phyloP scores from a whole-genome alignment of 1,140 invertebrate species.

The Nomia melanderi region DNA sequence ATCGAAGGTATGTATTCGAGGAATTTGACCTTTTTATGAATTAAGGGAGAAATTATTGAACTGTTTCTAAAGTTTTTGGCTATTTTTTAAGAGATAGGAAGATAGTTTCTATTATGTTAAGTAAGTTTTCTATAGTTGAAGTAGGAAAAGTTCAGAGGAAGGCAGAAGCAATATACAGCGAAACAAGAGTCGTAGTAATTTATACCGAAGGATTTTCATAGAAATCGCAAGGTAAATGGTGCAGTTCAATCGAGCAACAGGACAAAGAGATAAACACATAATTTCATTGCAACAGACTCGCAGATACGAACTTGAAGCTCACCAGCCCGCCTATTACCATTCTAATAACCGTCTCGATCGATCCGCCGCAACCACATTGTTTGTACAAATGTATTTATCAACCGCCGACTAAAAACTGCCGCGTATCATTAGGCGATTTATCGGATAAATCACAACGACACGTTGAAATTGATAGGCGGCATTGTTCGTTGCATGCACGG shows the following conservation, averaged over 20 bases:
- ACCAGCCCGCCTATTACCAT: slow-evolving; percentile 13
- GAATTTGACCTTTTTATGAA: too few relatives aligned
- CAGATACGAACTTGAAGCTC: background rate
- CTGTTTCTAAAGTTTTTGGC: too few relatives aligned
- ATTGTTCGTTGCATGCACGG: slow-evolving; percentile 11
- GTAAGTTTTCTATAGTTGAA: too few relatives aligned
- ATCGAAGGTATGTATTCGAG: too few relatives aligned
- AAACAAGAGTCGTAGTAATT: too few relatives aligned
- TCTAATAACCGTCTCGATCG: slow-evolving; percentile 23
- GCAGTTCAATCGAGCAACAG: too few relatives aligned
- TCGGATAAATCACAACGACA: slow-evolving; percentile 65
- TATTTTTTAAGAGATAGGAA: too few relatives aligned
- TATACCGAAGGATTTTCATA: background rate
- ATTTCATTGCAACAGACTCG: background rate
- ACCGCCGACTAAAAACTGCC: slow-evolving; percentile 14
- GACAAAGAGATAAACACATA: background rate
- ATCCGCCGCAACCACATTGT: slow-evolving; percentile 30
- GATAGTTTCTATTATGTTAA: too few relatives aligned
- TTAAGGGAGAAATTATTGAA: too few relatives aligned
- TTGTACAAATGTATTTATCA: slow-evolving; percentile 33
- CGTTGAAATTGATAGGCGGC: slow-evolving; percentile 51
- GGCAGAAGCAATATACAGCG: too few relatives aligned
- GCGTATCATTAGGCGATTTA: slow-evolving; percentile 62
- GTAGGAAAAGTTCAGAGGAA: too few relatives aligned
- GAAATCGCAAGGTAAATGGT: background rate